phyloP scores from a whole-genome alignment of 1,140 invertebrate species.

The Meteorus sp. region DNA sequence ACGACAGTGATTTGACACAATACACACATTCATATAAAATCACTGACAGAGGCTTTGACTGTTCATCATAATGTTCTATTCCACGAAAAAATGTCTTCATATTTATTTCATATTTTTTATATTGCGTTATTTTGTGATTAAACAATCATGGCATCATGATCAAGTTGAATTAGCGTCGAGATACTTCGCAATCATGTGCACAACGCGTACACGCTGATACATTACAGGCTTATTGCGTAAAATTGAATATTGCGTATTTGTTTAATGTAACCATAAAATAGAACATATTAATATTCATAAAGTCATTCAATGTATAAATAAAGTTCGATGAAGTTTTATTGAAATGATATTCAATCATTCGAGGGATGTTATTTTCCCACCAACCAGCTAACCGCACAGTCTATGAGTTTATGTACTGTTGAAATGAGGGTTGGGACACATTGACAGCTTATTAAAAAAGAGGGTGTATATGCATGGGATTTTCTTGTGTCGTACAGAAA shows the following conservation, averaged over 20 bases:
- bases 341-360: conserved; percentile 47
- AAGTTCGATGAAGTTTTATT: conserved; percentile 40
- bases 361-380: conserved; percentile 33
- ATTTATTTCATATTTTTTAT: too few relatives aligned
- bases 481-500: conserved; percentile 35
- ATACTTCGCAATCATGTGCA: too few relatives aligned
- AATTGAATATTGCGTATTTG: not conserved
- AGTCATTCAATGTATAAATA: conserved; percentile 39
- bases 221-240: too few relatives aligned
- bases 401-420: too few relatives aligned
- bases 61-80: not conserved
- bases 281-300: conserved; percentile 32
- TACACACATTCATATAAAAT: not conserved
- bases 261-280: too few relatives aligned
- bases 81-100: not conserved
- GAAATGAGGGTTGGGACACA: not conserved
- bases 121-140: too few relatives aligned
- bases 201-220: too few relatives aligned
- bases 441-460: conserved; percentile 20
- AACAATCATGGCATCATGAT: too few relatives aligned
- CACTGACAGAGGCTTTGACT: not conserved
- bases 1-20: conserved; percentile 14
- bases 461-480: not conserved
- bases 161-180: too few relatives aligned
- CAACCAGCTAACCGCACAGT: too few relatives aligned